phyloP scores from a whole-genome alignment of 2,113 vertebrate genomes.

The Ia io region DNA sequence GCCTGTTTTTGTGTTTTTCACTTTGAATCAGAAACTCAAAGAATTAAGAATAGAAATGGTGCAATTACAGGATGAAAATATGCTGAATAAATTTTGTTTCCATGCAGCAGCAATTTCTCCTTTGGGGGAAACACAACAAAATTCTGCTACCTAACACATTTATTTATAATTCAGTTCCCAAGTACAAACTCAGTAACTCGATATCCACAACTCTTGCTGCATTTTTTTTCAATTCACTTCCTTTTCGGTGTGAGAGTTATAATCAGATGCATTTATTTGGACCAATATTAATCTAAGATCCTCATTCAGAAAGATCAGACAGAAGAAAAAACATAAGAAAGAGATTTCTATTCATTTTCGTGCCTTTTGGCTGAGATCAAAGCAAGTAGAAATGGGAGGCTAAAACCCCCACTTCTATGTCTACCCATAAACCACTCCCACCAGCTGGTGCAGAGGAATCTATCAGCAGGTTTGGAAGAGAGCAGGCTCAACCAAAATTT shows the following conservation, averaged over 20 bases:
- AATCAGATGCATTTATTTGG: conserved; percentile 43
- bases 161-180: conserved; percentile 71
- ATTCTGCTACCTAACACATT: conserved; percentile 62
- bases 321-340: neutral
- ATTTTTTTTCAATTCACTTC: neutral
- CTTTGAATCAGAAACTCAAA: conserved; percentile 55
- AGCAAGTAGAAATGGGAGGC: neutral
- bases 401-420: neutral
- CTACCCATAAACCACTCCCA: neutral
- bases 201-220: conserved; percentile 10
- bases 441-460: neutral
- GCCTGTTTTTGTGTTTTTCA: neutral
- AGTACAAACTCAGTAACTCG: conserved; percentile 11
- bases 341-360: neutral
- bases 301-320: neutral
- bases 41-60: conserved; percentile 65
- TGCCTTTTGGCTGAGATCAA: neutral
- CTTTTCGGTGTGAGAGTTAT: neutral
- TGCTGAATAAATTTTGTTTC: conserved; percentile 48
- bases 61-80: conserved; percentile 46
- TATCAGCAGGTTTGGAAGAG: neutral
- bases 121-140: conserved; percentile 65
- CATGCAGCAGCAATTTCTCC: conserved; percentile 48
- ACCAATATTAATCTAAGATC: conserved; percentile 28
- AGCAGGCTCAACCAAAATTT: neutral